These are phyloP conservation scores for Corythornis leucogaster DNA, from an alignment of 2,797 vertebrate genomes.

Conservation along the genomic window DNA sequence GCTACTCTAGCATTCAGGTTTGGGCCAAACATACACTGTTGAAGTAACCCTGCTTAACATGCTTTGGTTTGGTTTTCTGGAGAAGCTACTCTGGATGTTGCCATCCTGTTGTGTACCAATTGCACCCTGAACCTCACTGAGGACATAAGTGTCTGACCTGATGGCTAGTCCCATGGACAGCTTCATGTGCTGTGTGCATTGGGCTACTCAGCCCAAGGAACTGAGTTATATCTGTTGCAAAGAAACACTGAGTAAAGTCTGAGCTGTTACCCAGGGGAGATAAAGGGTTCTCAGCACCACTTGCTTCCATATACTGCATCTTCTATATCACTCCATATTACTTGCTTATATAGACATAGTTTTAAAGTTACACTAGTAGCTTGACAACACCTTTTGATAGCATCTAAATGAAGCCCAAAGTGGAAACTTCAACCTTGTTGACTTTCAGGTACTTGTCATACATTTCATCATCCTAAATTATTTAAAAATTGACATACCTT, in stretches of 20 bases:
- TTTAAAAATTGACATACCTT: neutral
- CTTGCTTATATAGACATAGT: neutral
- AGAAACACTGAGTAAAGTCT: neutral
- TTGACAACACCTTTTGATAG: neutral
- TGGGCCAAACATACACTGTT: neutral
- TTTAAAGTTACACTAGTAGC: neutral
- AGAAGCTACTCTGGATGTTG: neutral
- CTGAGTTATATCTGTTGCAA: neutral
- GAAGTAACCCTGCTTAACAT: neutral
- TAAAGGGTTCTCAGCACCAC: neutral
- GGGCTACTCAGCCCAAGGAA: neutral
- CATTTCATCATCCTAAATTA: neutral
- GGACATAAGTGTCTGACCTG: neutral
- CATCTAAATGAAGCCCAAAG: neutral
- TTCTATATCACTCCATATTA: neutral
- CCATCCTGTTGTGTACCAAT: accelerated
- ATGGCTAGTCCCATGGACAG: neutral
- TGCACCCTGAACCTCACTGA: accelerated
- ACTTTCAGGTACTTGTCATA: neutral
- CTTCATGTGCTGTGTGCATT: accelerated
- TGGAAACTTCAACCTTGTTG: neutral
- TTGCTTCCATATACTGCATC: neutral
- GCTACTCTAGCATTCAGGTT: neutral
- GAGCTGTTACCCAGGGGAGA: neutral
- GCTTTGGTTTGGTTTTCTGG: neutral